Evolutionary conservation across 2,888 invertebrate species (phyloP).

Genomic region (Eudiplozoon nipponicum): DNA sequence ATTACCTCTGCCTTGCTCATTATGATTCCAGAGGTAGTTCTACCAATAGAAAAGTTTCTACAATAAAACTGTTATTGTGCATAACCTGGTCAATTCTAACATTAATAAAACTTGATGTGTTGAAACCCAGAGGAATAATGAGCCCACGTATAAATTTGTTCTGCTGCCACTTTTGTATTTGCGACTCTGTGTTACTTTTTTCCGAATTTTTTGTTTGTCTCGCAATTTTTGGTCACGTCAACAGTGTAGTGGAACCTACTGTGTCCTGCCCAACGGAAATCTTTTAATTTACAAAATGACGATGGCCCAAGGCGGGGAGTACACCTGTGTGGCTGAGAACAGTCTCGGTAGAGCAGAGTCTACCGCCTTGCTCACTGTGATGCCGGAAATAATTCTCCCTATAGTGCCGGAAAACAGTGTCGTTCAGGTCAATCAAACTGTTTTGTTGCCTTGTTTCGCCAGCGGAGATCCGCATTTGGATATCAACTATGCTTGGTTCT

Average conservation of each 20-base stretch:
- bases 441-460: constrained; percentile 43
- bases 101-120: too few relatives aligned
- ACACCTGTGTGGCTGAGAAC: constrained; percentile 21
- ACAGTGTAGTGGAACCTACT: constrained; percentile 11
- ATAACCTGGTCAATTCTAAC: too few relatives aligned
- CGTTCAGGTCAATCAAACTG: constrained; percentile 14
- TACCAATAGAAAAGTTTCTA: too few relatives aligned
- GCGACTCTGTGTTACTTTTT: too few relatives aligned
- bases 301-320: constrained; percentile 19
- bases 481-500: constrained; percentile 60
- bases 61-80: too few relatives aligned
- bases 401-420: constrained; percentile 10
- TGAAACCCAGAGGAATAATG: too few relatives aligned
- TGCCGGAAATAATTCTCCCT: neutral
- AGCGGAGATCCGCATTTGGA: constrained; percentile 52
- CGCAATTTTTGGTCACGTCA: neutral
- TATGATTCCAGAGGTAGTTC: too few relatives aligned
- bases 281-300: constrained; percentile 37
- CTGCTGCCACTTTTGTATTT: too few relatives aligned
- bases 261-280: constrained; percentile 49
- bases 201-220: too few relatives aligned
- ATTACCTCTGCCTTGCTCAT: too few relatives aligned
- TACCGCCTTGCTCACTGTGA: constrained; percentile 11
- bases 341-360: constrained; percentile 18
- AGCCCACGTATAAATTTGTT: too few relatives aligned